phyloP scores from a whole-genome alignment of 1,140 invertebrate genomes.

The Venturia canescens region DNA sequence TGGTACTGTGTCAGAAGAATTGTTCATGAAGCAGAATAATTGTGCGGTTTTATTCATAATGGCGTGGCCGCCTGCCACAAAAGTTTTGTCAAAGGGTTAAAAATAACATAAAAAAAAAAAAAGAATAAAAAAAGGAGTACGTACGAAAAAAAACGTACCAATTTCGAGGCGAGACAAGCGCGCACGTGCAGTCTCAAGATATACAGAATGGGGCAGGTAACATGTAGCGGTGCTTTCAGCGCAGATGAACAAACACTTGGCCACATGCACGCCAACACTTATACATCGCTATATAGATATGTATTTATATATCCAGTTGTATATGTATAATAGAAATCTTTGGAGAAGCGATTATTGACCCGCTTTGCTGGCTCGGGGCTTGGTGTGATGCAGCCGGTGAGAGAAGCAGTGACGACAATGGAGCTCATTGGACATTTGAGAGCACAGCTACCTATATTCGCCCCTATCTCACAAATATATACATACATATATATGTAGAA shows the following conservation, averaged over 20 bases:
- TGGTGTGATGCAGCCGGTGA: conserved; percentile 23
- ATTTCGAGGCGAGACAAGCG: background rate
- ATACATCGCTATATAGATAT: background rate
- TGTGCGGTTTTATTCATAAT: too few relatives aligned
- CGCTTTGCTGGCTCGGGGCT: conserved; percentile 49
- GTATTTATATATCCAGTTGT: background rate
- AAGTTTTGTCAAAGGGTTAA: background rate
- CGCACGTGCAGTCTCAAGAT: background rate
- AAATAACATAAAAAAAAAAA: background rate
- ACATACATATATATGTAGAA: background rate
- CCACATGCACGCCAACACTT: background rate
- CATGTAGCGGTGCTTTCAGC: background rate
- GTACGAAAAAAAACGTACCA: background rate
- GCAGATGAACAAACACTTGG: background rate
- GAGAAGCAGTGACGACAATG: conserved; percentile 57
- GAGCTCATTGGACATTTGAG: conserved; percentile 49
- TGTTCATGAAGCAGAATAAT: too few relatives aligned
- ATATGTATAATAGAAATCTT: conserved; percentile 59
- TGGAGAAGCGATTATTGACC: conserved; percentile 61
- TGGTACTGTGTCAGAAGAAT: too few relatives aligned
- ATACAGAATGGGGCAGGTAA: background rate
- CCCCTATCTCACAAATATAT: conserved; percentile 26
- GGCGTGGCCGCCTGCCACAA: background rate
- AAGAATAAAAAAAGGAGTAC: too few relatives aligned
- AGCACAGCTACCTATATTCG: conserved; percentile 4